Base-by-base conservation (phyloP, 2,888 invertebrate species). In the Yponomeuta cagnagella region DNA sequence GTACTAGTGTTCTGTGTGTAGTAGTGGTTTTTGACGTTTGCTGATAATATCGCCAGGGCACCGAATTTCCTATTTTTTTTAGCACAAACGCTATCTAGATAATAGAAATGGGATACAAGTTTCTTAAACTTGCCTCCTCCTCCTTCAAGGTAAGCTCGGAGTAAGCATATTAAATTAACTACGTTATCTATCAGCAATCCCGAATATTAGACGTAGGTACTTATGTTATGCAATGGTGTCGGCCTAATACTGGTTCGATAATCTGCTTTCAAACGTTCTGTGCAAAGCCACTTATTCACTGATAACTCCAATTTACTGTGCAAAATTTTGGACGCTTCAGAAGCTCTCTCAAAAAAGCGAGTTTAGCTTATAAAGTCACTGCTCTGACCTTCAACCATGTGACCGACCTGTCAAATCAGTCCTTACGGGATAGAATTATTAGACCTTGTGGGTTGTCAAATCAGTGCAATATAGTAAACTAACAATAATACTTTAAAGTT, bases 351-450 rank as follows among this genome's bases (percentile, higher is more conserved):
- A 30, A 30, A 58, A 15, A 58, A 58, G 12, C 10, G 3, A 58
- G 5, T 15, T 58, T 65, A 8, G 43, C 65, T 2, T 65, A 2
- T 5, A 65, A 65, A 65, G 33, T 58, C 64, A 30, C 65, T 33
- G 33, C 52, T 63, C 30, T 86, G 90, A 90, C 90, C 90, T 90
- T 89, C 87, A 89, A 77, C 78, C 84, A 88, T 87, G 85, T 90
- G 88, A 90, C 86, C 80, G 82, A 74, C 76, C 23, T 81, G 80
- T 81, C 79, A 79, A 75, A 75, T 75, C 69, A 71, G 65, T 77
- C 80, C 77, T 58, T 58, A 12, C 52, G 52, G 43, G 43, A 43
- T 43, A 43, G 43, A 43, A 43, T 43, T 43, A 43, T 43, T 43
- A 43, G 43, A 9, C 43, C 43, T 5, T 8, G 8, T 43, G 8